Conservation (phyloP, 2,113 vertebrate genomes). For the Sardina pilchardus region DNA sequence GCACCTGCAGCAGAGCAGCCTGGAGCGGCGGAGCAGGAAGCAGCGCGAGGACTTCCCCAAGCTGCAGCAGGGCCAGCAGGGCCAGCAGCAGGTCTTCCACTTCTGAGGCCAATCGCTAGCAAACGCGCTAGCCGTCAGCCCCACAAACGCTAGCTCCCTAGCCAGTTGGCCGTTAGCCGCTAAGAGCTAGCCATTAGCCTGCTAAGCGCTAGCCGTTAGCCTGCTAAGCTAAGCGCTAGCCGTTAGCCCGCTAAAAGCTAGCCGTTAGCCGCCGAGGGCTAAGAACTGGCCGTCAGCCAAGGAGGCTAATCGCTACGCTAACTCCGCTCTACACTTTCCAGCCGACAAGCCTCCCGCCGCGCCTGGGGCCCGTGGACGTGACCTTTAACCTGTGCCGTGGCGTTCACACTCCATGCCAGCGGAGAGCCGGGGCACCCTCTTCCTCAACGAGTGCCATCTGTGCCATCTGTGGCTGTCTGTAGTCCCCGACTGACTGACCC, state of each 20-base stretch:
- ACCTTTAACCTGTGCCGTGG: not conserved
- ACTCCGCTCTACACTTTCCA: constrained; percentile 7
- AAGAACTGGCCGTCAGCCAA: constrained; percentile 1
- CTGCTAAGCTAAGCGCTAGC: not conserved
- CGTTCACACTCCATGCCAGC: not conserved
- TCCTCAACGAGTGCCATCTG: constrained; percentile 11
- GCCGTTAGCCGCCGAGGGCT: constrained; percentile 2
- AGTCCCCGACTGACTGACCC: not conserved
- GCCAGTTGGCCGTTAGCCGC: constrained; percentile 5
- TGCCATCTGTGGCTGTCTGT: constrained; percentile 6
- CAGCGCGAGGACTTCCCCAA: constrained; percentile 88
- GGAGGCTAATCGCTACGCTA: constrained; percentile 20
- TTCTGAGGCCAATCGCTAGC: constrained; percentile 57
- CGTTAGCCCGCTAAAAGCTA: constrained; percentile 9
- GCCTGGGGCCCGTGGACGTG: not conserved
- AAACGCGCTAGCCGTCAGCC: not conserved
- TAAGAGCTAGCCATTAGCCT: constrained; percentile 6
- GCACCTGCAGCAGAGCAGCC: constrained; percentile 83
- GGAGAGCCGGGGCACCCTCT: not conserved
- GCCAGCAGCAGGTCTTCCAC: constrained; percentile 94
- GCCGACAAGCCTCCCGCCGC: not conserved
- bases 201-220: not conserved
- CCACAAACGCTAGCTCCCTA: not conserved
- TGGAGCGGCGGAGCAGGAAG: constrained; percentile 84
- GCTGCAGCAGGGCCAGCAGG: constrained; percentile 89